Evolutionary conservation across 2,113 vertebrate genomes (phyloP), one percentile per base, ranked within the genome.

Genomic region (Phoenicopterus ruber): DNA sequence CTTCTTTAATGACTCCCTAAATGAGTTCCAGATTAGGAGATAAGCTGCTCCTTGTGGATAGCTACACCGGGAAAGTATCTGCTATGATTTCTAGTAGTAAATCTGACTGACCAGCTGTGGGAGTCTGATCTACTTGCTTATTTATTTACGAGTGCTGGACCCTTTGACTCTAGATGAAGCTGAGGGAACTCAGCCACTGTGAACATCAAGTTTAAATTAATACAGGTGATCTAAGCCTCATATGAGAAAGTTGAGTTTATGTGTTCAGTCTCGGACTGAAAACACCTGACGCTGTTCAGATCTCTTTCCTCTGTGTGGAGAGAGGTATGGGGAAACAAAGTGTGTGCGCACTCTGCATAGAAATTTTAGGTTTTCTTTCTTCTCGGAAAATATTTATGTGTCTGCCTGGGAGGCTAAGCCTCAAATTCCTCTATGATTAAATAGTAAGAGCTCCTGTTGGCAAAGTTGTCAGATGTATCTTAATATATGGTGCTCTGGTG

Each of bases 361-460:
- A 89, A 74, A 79, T 85, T 79, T 57, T 54, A 83, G 44, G 12
- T 44, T 92, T 83, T 90, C 38, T 76, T 73, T 52, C 62, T 91
- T 69, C 46, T 95, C 44, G 82, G 72, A 65, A 82, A 62, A 76
- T 84, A 89, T 88, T 95, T 96, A 76, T 94, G 36, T 34, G 34
- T 84, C 80, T 91, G 55, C 65, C 86, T 54, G 52, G 65, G 70
- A 95, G 81, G 73, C 83, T 96, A 94, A 97, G 86, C 49, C 78
- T n/a, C 42, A 88, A 88, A 95, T 92, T 96, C 85, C 69, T 95
- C 49, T 93, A 44, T 94, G 94, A 96, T 95, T 92, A 86, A 96
- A 61, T 42, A 88, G 92, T 79, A 82, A 92, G 81, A 76, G 77
- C 69, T 95, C 52, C 65, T 93, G 89, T 76, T 6, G 42, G 65